These are phyloP conservation scores for Parazoanthus darwini DNA, from an alignment of 92 coral and sea anemone species.

Conservation along the genomic window DNA sequence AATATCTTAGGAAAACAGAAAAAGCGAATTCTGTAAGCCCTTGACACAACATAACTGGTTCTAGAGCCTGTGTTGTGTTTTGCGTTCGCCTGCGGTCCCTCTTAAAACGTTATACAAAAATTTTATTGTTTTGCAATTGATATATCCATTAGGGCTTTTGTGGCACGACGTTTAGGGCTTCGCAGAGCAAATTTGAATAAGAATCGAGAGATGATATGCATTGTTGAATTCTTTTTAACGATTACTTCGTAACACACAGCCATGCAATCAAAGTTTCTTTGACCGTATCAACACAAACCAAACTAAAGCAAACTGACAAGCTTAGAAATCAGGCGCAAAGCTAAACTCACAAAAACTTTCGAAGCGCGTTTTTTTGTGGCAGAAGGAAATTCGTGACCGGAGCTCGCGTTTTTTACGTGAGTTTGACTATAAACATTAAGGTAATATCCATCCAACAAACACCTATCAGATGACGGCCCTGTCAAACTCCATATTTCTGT, in stretches of 20 bases:
- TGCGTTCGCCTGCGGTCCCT: conserved; percentile 34
- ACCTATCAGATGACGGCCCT: conserved; percentile 77
- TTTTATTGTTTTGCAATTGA: conserved; percentile 72
- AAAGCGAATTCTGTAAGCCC: conserved; percentile 35
- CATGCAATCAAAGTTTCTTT: conserved; percentile 56
- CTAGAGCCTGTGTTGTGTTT: conserved; percentile 31
- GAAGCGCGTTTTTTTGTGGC: conserved; percentile 30
- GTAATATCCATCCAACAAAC: conserved; percentile 69
- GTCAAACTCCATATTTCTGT: conserved; percentile 65
- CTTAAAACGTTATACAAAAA: conserved; percentile 70
- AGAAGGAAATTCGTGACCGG: conserved; percentile 76
- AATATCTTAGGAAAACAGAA: conserved; percentile 23
- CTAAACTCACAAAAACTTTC: conserved; percentile 11
- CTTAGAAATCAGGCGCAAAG: conserved; percentile 22
- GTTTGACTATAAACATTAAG: conserved; percentile 75
- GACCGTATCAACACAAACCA: conserved; percentile 48
- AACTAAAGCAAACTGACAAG: conserved; percentile 36
- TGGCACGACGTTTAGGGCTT: conserved; percentile 77
- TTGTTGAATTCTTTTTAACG: conserved; percentile 88
- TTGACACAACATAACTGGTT: conserved; percentile 37
- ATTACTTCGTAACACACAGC: conserved; percentile 80
- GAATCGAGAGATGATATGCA: conserved; percentile 87
- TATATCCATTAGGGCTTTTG: conserved; percentile 79
- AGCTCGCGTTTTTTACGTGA: conserved; percentile 63
- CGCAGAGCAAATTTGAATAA: conserved; percentile 93